phyloP scores from a whole-genome alignment of 2,888 invertebrate genomes.

The Drepanosiphum platanoidis region DNA sequence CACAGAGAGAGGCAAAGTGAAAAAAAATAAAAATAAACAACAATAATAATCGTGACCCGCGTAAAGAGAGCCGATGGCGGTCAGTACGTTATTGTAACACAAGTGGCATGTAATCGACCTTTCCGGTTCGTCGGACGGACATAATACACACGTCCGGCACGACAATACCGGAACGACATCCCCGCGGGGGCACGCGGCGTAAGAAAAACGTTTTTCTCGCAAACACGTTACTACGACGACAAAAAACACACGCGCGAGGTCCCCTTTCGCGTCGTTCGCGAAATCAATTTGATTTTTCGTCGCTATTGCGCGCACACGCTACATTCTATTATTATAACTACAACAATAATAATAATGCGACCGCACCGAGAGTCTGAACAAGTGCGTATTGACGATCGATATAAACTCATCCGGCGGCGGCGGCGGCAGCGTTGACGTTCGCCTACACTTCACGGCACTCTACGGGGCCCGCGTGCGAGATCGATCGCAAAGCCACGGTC shows the following conservation, averaged over 20 bases:
- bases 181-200: too few species aligned
- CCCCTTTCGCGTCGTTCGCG: background rate
- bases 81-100: constrained; percentile 40
- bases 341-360: background rate
- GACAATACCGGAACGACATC: too few species aligned
- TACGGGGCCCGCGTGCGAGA: too few species aligned
- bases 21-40: background rate
- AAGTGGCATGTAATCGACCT: constrained; percentile 47
- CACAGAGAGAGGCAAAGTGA: too few species aligned
- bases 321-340: too few species aligned
- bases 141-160: constrained; percentile 38
- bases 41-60: constrained; percentile 2
- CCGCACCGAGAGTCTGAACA: background rate
- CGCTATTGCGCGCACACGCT: background rate
- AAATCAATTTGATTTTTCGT: background rate
- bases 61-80: constrained; percentile 15
- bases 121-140: constrained; percentile 40
- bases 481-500: too few species aligned
- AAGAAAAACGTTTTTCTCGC: constrained; percentile 38
- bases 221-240: background rate
- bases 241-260: background rate
- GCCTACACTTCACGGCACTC: too few species aligned
- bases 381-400: too few species aligned
- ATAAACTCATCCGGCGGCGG: background rate
- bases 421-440: too few species aligned